Base-by-base conservation (phyloP, 1,140 invertebrate genomes). In the Caenorhabditis tropicalis region DNA sequence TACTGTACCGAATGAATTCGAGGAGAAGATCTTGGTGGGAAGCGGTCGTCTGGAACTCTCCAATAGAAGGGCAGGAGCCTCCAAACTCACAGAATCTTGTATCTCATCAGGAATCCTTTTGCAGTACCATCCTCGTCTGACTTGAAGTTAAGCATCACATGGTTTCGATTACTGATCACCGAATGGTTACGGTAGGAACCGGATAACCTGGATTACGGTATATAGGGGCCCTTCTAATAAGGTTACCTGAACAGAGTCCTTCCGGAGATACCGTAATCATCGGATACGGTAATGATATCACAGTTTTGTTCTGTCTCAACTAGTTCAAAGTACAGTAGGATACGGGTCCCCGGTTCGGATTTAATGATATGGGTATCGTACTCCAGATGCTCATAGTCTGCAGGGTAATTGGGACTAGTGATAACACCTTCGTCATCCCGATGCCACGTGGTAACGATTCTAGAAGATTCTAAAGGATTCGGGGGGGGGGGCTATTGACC, bases 221-320 rank as follows among this genome's bases (percentile, higher is more conserved):
- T 65, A n/a, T n/a, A n/a, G n/a, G n/a, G n/a, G n/a, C n/a, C n/a
- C n/a, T n/a, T n/a, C n/a, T n/a, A n/a, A n/a, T n/a, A n/a, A n/a
- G n/a, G n/a, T n/a, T n/a, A 82, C 80, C 80, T 82, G 33, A 60
- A 29, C 24, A 82, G 60, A n/a, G 60, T 46, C 29, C 39, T 60
- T 16, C 36, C 29, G 12, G 58, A 24, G 6, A 48, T 43, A 12
- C 60, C 82, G 24, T 48, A 51, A 24, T 46, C 43, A 82, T 82
- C 82, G 2, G 60, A 29, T 19, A 82, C 58, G 10, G 46, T 46
- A 19, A 82, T 56, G 15, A 82, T 27, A 16, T 82, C 82, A 19
- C 82, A 39, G 7, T 56, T 53, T 12, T 29, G 39, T 31, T 82
- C 82, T 4, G 51, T 48, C 2, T 82, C 82, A 36, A 82, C 56